Percentiles rank a stretch among this genome's conserved stretches.
Conservation (phyloP, 2,113 vertebrate genomes). For the Typhlomys cinereus region DNA sequence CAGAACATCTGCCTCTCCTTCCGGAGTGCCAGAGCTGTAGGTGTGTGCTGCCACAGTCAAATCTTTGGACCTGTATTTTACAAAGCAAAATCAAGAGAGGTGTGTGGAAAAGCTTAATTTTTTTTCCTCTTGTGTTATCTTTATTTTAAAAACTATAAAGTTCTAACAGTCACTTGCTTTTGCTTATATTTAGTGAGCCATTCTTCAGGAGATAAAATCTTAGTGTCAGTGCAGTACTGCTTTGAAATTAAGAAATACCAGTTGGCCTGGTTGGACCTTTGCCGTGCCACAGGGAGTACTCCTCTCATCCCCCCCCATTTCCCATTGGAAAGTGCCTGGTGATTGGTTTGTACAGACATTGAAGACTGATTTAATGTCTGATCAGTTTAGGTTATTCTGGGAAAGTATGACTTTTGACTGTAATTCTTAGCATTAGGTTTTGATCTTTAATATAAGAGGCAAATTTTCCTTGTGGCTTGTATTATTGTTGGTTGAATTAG, state of each 20-base stretch:
- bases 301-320: background rate
- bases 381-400: slow-evolving; percentile 22
- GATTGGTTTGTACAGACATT: background rate
- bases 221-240: background rate
- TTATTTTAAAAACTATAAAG: slow-evolving; percentile 49
- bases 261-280: background rate
- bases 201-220: slow-evolving; percentile 39
- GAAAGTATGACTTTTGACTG: slow-evolving; percentile 30
- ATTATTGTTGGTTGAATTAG: slow-evolving; percentile 59
- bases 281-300: background rate
- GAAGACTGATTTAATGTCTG: slow-evolving; percentile 4
- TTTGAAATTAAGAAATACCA: background rate
- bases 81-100: slow-evolving; percentile 33
- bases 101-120: slow-evolving; percentile 20
- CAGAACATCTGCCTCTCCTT: background rate
- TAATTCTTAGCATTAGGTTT: slow-evolving; percentile 41
- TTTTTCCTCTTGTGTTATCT: background rate
- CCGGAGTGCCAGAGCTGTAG: background rate
- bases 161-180: slow-evolving; percentile 10
- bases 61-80: background rate
- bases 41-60: background rate
- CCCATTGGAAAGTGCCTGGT: background rate
- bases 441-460: slow-evolving; percentile 28
- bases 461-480: slow-evolving; percentile 36
- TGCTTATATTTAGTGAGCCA: background rate